Evolutionary conservation across 2,888 invertebrate species (phyloP), one percentile per base, ranked within the genome.

Genomic region (Hirtodrosophila duncani): DNA sequence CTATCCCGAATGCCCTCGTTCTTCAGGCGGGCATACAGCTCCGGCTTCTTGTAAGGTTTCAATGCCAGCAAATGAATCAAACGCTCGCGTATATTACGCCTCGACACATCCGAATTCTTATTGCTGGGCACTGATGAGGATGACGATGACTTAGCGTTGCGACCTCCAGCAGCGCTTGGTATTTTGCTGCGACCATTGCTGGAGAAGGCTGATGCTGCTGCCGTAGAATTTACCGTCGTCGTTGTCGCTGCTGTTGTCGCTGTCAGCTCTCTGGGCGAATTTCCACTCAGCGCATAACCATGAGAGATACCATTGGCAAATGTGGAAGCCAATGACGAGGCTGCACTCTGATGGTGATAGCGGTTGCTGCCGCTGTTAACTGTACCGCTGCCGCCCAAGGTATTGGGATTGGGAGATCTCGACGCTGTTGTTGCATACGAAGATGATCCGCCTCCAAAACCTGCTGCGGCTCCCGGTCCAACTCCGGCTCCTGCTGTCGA

Each of bases 41-140:
- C 97, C 52, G 94, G 94, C 89, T 96, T 97, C 88, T 97, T 98
- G 88, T 93, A 96, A 63, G 97, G 94, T 88, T 94, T 93, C 88
- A 97, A 88, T 74, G 97, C 98, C 88, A 98, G 90, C 86, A 97
- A 90, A 87, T 98, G 98, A 86, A 98, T 94, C 85, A 98, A 91
- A 88, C 97, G 92, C 89, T 97, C 97, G 88, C 96, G 84, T 59
- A 85, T 95, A 89, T 81, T 91, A 89, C 86, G 83, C 11, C 83
- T 68, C 3, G 86, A 85, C 83, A 86, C 85, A 83, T 88, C 87
- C 2, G 77, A 72, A 48, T 69, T 69, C 55, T 84, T 85, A 23
- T 70, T 67, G 56, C n/a, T n/a, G n/a, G n/a, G n/a, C n/a, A n/a
- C n/a, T n/a, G n/a, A n/a, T n/a, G 57, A 50, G 3, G 71, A 60